These are phyloP conservation scores for Lacerta bilineata DNA, from an alignment of 2,797 vertebrate species.

Conservation along the genomic window DNA sequence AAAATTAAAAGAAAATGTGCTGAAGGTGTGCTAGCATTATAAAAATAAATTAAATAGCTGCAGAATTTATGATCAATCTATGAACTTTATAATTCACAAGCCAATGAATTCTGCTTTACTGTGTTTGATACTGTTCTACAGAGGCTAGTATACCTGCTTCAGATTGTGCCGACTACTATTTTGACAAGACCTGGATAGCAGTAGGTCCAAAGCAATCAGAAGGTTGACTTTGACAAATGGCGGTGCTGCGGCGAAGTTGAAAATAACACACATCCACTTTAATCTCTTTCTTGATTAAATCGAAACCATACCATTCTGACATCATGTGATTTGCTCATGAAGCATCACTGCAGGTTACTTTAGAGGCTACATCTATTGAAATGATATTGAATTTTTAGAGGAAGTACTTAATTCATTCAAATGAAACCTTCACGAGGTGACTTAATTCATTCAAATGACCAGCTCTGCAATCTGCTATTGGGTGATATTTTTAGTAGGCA, in stretches of 20 bases:
- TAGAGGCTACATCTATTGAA: conserved; percentile 86
- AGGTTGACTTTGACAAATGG: conserved; percentile 99
- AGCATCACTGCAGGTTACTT: conserved; percentile 89
- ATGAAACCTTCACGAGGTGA: conserved; percentile 85
- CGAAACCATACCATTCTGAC: conserved; percentile 95
- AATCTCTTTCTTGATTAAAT: conserved; percentile 99
- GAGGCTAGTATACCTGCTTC: conserved; percentile 88
- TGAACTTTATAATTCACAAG: conserved; percentile 85
- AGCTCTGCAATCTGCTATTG: too few relatives aligned
- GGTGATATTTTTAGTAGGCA: too few relatives aligned
- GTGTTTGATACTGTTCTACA: conserved; percentile 72
- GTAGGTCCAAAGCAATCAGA: conserved; percentile 99
- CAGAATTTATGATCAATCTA: conserved; percentile 81
- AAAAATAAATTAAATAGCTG: conserved; percentile 80
- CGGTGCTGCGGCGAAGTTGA: conserved; percentile 94
- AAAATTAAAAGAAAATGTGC: conserved; percentile 74
- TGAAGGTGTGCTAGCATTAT: conserved; percentile 66
- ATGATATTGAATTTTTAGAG: conserved; percentile 86
- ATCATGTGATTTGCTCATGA: conserved; percentile 92
- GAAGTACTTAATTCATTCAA: conserved; percentile 87
- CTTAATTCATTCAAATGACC: too few relatives aligned
- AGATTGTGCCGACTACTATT: conserved; percentile 91
- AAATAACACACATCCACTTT: conserved; percentile 99
- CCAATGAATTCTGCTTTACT: conserved; percentile 84
- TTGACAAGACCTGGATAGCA: conserved; percentile 98